phyloP scores from a whole-genome alignment of 2,888 invertebrate genomes.

The Lissocephala sabroskyi region DNA sequence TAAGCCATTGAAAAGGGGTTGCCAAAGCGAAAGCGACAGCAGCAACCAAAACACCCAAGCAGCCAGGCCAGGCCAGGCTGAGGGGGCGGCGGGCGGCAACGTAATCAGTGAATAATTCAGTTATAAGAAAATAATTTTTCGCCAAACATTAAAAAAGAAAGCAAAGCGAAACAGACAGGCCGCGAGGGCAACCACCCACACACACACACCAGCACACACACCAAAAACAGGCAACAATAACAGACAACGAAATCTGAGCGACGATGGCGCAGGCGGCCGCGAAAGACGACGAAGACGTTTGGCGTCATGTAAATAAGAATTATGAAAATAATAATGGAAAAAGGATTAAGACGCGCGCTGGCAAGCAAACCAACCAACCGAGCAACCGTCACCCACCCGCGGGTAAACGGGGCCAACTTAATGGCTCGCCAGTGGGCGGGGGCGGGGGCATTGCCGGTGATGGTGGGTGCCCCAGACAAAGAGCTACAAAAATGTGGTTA shows the following conservation, averaged over 20 bases:
- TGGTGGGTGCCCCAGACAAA: slow-evolving; percentile 25
- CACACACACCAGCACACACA: no score
- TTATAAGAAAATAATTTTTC: slow-evolving; percentile 67
- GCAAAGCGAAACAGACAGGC: slow-evolving; percentile 37
- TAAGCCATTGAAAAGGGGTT: slow-evolving; percentile 34
- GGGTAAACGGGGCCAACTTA: no score
- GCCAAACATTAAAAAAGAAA: slow-evolving; percentile 52
- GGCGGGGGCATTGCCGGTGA: no score
- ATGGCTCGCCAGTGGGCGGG: background rate
- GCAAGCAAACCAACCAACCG: slow-evolving; percentile 27
- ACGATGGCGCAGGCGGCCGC: slow-evolving; percentile 9
- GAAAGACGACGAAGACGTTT: slow-evolving; percentile 36
- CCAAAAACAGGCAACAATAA: slow-evolving; percentile 31
- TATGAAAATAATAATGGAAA: slow-evolving; percentile 73
- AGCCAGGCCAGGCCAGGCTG: slow-evolving; percentile 10
- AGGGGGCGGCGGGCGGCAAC: slow-evolving; percentile 15
- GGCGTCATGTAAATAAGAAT: slow-evolving; percentile 71
- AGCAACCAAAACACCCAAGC: slow-evolving; percentile 5
- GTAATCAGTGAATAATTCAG: slow-evolving; percentile 68
- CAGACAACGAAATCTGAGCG: slow-evolving; percentile 47
- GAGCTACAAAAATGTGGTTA: slow-evolving; percentile 38
- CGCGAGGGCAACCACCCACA: background rate
- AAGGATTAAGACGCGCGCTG: slow-evolving; percentile 70
- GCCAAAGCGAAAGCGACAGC: slow-evolving; percentile 14
- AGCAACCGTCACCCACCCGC: no score